These are phyloP conservation scores for Apis dorsata DNA, from an alignment of 1,140 invertebrate species.

Conservation along the genomic window DNA sequence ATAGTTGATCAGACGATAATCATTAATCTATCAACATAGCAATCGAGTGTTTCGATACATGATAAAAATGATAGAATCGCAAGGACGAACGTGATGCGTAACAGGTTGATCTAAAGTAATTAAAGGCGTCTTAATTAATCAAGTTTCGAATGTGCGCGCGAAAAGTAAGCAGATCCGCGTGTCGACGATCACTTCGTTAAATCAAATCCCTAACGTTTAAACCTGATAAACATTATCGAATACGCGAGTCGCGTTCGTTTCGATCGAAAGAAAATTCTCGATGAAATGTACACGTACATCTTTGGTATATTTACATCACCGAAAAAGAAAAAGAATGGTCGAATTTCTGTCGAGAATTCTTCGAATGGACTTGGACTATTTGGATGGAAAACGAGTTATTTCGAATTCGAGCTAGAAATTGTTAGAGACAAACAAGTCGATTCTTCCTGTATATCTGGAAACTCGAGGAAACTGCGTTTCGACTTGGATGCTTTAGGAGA, in stretches of 20 bases:
- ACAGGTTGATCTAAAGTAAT: slow-evolving; percentile 40
- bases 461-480: slow-evolving; percentile 25
- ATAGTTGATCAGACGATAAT: neutral
- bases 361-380: slow-evolving; percentile 26
- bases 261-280: neutral
- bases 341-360: slow-evolving; percentile 6
- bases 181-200: slow-evolving; percentile 21
- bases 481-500: slow-evolving; percentile 13
- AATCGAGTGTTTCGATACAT: neutral
- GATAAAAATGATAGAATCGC: slow-evolving; percentile 21
- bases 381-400: slow-evolving; percentile 17
- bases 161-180: neutral
- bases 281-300: no score
- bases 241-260: neutral
- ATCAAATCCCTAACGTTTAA: slow-evolving; percentile 6
- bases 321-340: neutral
- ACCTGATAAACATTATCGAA: slow-evolving; percentile 21
- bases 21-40: neutral
- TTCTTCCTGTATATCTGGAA: slow-evolving; percentile 6
- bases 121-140: slow-evolving; percentile 40
- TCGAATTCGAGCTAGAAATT: slow-evolving; percentile 4
- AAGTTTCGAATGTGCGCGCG: slow-evolving; percentile 21
- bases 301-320: neutral
- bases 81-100: neutral
- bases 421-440: slow-evolving; percentile 39